Evolutionary conservation across 2,797 vertebrate species (phyloP), one percentile per base, ranked within the genome.

Genomic region (Aphelocoma californica): DNA sequence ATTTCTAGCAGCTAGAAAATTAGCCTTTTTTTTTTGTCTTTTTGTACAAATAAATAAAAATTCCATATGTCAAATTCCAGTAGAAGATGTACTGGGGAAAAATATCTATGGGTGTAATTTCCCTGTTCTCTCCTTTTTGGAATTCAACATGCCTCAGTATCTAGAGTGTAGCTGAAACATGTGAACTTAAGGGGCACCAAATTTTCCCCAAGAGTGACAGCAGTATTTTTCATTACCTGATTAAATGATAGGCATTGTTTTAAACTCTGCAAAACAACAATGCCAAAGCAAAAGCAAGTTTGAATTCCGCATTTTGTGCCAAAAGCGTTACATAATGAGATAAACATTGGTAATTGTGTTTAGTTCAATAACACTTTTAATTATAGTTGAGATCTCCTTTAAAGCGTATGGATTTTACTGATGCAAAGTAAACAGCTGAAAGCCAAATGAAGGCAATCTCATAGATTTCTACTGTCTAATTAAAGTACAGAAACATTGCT

Each of bases 291-390:
- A 92, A 92, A 93, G 25, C 50, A 73, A 56, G 51, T 85, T 44
- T 95, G 73, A 93, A 95, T 90, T 88, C 80, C 0, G 0, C 16
- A 77, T 95, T 90, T 88, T 79, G 34, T 93, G 78, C 91, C 93
- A 96, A 69, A 32, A 94, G 69, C 8, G 0, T 93, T 96, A 89
- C 32, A 91, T 92, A 96, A 96, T 72, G 91, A 96, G 91, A 96
- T 95, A 97, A 97, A 96, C 81, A 83, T 38, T 73, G 91, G 87
- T 96, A 96, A 97, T 84, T 96, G 91, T 92, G 82, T 97, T 97
- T 85, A 95, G 93, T 94, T 97, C 97, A 93, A 93, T 97, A 97
- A 91, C 91, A 77, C 95, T 97, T 97, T 97, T 96, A 97, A 98
- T 97, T 97, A 97, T 92, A 67, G 77, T 31, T 93, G 87, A 96